Evolutionary conservation across 2,113 vertebrate genomes (phyloP), one percentile per base, ranked within the genome.

Genomic region (Scytalopus superciliaris): DNA sequence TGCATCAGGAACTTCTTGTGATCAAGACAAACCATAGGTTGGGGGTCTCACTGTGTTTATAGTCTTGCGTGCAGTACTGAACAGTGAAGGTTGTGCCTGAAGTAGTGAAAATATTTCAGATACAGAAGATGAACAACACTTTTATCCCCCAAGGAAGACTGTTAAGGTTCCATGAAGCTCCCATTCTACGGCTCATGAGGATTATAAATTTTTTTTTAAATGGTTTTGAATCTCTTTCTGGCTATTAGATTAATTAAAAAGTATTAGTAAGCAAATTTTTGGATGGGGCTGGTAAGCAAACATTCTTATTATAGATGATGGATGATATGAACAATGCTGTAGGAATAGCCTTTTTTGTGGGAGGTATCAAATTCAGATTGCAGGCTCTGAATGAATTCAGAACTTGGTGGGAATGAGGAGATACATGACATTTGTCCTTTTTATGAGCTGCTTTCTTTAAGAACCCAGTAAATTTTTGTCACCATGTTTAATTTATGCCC

Each of bases 181-280:
- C 12, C 5, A 1, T 66, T 56, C 16, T 49, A 4, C 27, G 79
- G 12, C 12, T 37, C 6, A 52, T n/a, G 14, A 59, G 14, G 68
- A 87, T 84, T 42, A 49, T 39, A 40, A 23, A 8, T 42, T 35
- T 72, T 18, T 7, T 33, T 9, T 21, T 5, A 75, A 50, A 28
- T 14, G 0, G 0, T 0, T 21, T 72, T 89, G 78, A 11, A 50
- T 86, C 4, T 28, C 19, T 70, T 68, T 4, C 14, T 3, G 4
- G 12, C 9, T 28, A 45, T 35, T 16, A 42, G 19, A 63, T 49
- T 75, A 7, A 57, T 70, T 42, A 5, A 70, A 80, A 94, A 53
- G 13, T 62, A 12, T 56, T 49, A 68, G 11, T 47, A 60, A 77
- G 13, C 5, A 6, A 3, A 44, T 85, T 44, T 75, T 82, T 37